A percentile compares a stretch with the other conserved stretches of the same genome.
These are phyloP conservation scores for Taxidea taxus DNA, from an alignment of 2,113 vertebrate species.

Conservation along the genomic window DNA sequence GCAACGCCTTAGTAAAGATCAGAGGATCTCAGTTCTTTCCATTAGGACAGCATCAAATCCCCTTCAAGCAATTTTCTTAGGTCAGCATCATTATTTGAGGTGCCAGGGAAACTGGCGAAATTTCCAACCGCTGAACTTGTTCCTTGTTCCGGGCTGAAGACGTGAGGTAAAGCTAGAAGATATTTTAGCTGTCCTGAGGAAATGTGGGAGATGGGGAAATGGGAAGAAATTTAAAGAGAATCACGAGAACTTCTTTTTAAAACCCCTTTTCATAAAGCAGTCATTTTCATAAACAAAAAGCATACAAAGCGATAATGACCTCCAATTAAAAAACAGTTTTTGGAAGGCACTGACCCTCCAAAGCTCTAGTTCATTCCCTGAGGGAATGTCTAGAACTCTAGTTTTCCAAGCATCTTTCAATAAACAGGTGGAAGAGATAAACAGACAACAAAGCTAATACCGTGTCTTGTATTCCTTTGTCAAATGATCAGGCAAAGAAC, in stretches of 20 bases:
- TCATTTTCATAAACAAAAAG: neutral
- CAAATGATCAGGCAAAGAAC: neutral
- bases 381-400: neutral
- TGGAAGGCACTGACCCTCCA: neutral
- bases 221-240: neutral
- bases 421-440: neutral
- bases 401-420: neutral
- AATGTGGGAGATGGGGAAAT: neutral
- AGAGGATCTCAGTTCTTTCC: slow-evolving; percentile 9
- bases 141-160: neutral
- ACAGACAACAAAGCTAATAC: neutral
- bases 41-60: slow-evolving; percentile 37
- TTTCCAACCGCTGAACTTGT: neutral
- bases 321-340: neutral
- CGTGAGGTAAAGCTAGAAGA: neutral
- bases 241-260: neutral
- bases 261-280: neutral
- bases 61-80: neutral
- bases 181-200: neutral
- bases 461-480: neutral
- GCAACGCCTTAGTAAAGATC: slow-evolving; percentile 12
- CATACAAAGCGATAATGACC: neutral
- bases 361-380: neutral
- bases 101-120: neutral
- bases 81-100: neutral